phyloP scores from a whole-genome alignment of 2,113 vertebrate species.

The Gymnobelideus leadbeateri region DNA sequence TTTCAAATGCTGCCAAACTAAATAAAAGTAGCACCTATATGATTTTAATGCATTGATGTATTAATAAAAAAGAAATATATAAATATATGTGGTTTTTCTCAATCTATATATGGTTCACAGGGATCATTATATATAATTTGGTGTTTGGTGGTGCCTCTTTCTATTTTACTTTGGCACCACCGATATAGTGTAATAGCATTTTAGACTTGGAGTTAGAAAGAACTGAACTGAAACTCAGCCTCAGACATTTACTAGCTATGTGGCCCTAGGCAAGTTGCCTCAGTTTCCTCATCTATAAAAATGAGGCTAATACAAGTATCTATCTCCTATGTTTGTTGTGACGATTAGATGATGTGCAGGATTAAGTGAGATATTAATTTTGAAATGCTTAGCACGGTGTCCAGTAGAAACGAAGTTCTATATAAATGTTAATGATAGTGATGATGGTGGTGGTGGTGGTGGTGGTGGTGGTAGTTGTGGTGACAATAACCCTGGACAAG shows the following conservation, averaged over 20 bases:
- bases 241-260: neutral
- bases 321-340: neutral
- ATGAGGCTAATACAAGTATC: neutral
- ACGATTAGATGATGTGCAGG: neutral
- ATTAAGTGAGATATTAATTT: no score
- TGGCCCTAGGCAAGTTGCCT: neutral
- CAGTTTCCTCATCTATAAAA: neutral
- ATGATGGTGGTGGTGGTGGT: no score
- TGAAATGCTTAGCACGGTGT: no score
- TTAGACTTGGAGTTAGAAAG: neutral
- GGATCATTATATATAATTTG: neutral
- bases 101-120: neutral
- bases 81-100: neutral
- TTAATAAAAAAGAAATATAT: neutral
- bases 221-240: neutral
- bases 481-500: no score
- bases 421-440: no score
- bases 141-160: neutral
- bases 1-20: neutral
- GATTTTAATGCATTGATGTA: neutral
- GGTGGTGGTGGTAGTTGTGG: no score
- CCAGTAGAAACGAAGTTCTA: no score
- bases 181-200: neutral
- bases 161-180: neutral
- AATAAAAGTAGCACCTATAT: neutral